Evolutionary conservation across 1,140 invertebrate genomes (phyloP), one percentile per base, ranked within the genome.

Genomic region (Apis laboriosa): DNA sequence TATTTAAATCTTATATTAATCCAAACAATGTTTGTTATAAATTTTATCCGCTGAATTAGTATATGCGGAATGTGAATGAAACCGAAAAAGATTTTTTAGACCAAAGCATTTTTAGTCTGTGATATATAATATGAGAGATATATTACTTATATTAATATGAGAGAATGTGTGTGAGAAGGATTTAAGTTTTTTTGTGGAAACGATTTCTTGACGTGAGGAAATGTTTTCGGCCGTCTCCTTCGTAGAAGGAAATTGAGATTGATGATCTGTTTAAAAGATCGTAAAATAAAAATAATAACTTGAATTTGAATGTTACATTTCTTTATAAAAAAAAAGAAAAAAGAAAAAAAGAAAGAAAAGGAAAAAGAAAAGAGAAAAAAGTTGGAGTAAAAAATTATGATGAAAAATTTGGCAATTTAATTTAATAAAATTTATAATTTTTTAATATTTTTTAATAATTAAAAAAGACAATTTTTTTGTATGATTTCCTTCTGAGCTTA

Each of bases 101-200:
- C 93, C 93, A 94, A 94, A 94, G 93, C 93, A 94, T 94, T 92
- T 93, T 93, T 94, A 94, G 92, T 94, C 93, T 94, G 93, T 94
- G 93, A 94, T 94, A 94, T 91, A 94, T 91, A 88, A 90, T 89
- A 89, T 90, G 82, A 91, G 80, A 88, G 85, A 83, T 89, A 81
- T 81, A 68, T 76, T 82, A 86, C 83, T 89, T 91, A 81, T 88
- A 84, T 90, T 90, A 85, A 84, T 83, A 80, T 88, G 85, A 87
- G 78, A 88, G 90, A 89, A 81, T 88, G 87, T 92, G 89, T 89
- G 74, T 91, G 90, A 87, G 80, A 78, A 89, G 77, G 77, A 84
- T 72, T 85, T 81, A 80, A 79, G 43, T 70, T 80, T 53, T 19
- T 73, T 67, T 78, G 34, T 68, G 15, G 70, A 83, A 84, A 64